Percentiles rank a stretch among this genome's conserved stretches.
Evolutionary conservation across 2,888 invertebrate genomes (phyloP).

Genomic region (Nomada fabriciana): DNA sequence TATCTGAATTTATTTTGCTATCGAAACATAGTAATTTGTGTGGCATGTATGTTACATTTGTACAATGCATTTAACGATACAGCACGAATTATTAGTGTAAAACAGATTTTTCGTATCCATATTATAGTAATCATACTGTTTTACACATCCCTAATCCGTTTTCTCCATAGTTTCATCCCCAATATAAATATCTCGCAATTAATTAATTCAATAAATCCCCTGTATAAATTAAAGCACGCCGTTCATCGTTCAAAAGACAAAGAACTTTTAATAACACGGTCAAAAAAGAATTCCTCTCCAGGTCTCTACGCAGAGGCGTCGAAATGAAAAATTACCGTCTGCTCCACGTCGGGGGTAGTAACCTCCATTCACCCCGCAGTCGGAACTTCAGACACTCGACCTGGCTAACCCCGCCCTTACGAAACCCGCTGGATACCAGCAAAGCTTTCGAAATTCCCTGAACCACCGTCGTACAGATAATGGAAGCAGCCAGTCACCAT

Average conservation of each 20-base stretch:
- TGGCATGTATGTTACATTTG: too few species aligned
- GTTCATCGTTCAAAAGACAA: not conserved
- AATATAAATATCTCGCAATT: too few species aligned
- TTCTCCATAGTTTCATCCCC: too few species aligned
- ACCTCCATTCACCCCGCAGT: slow-evolving; percentile 66
- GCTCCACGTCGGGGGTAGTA: slow-evolving; percentile 56
- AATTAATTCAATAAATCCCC: too few species aligned
- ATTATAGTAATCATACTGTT: too few species aligned
- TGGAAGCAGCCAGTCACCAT: slow-evolving; percentile 50
- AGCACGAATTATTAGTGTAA: too few species aligned
- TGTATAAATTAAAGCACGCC: too few species aligned
- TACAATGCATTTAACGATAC: too few species aligned
- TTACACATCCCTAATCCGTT: too few species aligned
- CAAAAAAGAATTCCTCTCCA: slow-evolving; percentile 15
- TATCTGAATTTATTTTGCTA: too few species aligned
- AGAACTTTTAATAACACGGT: slow-evolving; percentile 36
- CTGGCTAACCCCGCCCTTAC: slow-evolving; percentile 44
- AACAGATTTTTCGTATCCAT: too few species aligned
- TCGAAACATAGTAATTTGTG: too few species aligned
- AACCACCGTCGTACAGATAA: slow-evolving; percentile 41
- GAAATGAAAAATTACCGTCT: slow-evolving; percentile 65
- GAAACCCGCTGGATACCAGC: slow-evolving; percentile 47
- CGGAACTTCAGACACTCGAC: slow-evolving; percentile 51
- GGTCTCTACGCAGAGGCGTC: slow-evolving; percentile 33
- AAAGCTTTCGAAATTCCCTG: slow-evolving; percentile 51